These are phyloP conservation scores for Protodeltote pygarga DNA, from an alignment of 2,888 invertebrate species.

Conservation along the genomic window DNA sequence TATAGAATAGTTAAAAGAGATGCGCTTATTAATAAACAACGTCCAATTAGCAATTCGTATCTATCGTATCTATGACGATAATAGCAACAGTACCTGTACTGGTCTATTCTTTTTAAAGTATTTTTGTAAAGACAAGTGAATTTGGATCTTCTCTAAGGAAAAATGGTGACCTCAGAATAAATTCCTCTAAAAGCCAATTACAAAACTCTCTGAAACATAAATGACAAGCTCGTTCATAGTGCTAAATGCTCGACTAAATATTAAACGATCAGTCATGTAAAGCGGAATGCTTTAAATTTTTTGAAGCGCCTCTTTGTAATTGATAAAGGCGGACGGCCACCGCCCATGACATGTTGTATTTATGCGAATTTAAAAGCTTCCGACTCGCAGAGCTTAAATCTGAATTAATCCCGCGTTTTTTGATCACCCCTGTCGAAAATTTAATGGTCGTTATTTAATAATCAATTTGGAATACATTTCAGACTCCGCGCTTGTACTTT, in stretches of 20 bases:
- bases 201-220: conserved; percentile 1
- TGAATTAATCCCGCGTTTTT: conserved; percentile 77
- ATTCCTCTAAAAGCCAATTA: conserved; percentile 7
- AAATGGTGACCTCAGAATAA: too few species aligned
- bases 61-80: too few species aligned
- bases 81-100: too few species aligned
- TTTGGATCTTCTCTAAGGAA: too few species aligned
- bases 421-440: conserved; percentile 66
- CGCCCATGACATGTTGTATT: conserved; percentile 81
- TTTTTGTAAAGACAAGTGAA: too few species aligned
- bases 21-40: too few species aligned
- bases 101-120: too few species aligned
- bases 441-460: conserved; percentile 68
- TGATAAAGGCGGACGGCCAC: conserved; percentile 79
- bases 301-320: conserved; percentile 75
- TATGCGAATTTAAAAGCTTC: conserved; percentile 83
- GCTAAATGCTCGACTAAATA: conserved; percentile 62
- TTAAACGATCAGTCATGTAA: conserved; percentile 66
- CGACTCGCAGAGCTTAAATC: conserved; percentile 75
- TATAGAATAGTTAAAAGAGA: too few species aligned
- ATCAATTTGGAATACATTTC: conserved; percentile 55
- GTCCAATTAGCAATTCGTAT: too few species aligned
- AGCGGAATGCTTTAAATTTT: conserved; percentile 66
- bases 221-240: conserved; percentile 11
- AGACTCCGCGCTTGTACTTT: conserved; percentile 20